Conservation (phyloP, 2,888 invertebrate species). For the Anodontia alba region DNA sequence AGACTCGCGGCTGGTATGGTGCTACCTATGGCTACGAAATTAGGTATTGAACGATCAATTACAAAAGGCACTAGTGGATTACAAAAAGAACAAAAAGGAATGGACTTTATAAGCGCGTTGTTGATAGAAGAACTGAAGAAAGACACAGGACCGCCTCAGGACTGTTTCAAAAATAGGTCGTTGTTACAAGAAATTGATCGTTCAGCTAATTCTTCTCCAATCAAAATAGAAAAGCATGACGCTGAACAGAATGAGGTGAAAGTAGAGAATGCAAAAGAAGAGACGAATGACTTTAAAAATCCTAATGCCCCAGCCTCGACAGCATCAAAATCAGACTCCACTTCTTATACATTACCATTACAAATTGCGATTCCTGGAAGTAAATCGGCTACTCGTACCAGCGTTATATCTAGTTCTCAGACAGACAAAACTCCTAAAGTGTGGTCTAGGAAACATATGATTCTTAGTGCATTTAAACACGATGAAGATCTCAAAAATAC, state of each 20-base stretch:
- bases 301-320: not conserved
- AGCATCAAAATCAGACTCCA: not conserved
- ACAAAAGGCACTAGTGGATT: slow-evolving; percentile 66
- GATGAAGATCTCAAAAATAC: slow-evolving; percentile 73
- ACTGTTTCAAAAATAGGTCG: slow-evolving; percentile 58
- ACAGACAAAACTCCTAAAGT: slow-evolving; percentile 40
- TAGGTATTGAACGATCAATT: slow-evolving; percentile 57
- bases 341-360: slow-evolving; percentile 48
- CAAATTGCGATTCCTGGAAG: slow-evolving; percentile 58
- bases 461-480: slow-evolving; percentile 70
- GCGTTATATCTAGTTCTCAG: slow-evolving; percentile 21
- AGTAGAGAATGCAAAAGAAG: not conserved
- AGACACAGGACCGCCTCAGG: slow-evolving; percentile 44
- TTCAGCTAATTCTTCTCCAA: slow-evolving; percentile 51
- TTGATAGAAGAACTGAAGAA: slow-evolving; percentile 49
- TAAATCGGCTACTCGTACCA: slow-evolving; percentile 29
- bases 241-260: not conserved
- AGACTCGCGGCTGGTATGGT: not conserved
- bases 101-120: not conserved
- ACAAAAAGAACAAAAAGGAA: slow-evolving; percentile 17
- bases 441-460: slow-evolving; percentile 72
- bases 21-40: not conserved
- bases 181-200: slow-evolving; percentile 53
- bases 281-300: not conserved
- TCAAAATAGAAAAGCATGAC: not conserved